Conservation (phyloP, 2,888 invertebrate genomes). For the Cosmia trapezina region DNA sequence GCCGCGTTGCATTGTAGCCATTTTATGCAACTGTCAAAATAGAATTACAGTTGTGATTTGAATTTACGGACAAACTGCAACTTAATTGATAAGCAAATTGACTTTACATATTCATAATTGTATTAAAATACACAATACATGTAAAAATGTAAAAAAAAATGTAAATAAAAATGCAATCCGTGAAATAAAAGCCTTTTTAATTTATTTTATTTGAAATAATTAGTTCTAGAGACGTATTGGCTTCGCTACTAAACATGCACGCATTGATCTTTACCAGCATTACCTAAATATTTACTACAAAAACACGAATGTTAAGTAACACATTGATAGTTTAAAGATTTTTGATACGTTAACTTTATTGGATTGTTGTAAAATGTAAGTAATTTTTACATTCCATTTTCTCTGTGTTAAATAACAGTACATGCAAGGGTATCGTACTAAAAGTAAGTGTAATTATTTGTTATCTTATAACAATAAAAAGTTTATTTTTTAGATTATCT, state of each 20-base stretch:
- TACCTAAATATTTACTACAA: background rate
- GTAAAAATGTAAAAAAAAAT: too few relatives aligned
- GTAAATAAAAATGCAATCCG: too few relatives aligned
- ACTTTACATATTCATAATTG: background rate
- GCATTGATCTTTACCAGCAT: background rate
- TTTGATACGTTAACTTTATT: background rate
- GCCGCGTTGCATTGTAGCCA: background rate
- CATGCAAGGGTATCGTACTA: background rate
- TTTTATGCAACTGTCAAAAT: conserved; percentile 6
- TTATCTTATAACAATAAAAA: background rate
- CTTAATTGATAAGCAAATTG: too few relatives aligned
- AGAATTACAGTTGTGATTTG: background rate
- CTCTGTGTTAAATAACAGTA: background rate
- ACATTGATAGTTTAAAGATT: background rate
- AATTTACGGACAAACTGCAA: background rate
- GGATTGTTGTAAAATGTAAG: background rate
- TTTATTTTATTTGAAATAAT: background rate
- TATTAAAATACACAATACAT: too few relatives aligned
- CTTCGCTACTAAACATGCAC: background rate
- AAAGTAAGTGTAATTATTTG: background rate
- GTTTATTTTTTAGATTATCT: too few relatives aligned
- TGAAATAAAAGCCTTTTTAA: too few relatives aligned
- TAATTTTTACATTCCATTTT: background rate
- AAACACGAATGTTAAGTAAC: background rate
- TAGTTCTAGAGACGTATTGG: background rate